Conservation (phyloP, 2,113 vertebrate species). For the Brachyhypopomus gauderio region DNA sequence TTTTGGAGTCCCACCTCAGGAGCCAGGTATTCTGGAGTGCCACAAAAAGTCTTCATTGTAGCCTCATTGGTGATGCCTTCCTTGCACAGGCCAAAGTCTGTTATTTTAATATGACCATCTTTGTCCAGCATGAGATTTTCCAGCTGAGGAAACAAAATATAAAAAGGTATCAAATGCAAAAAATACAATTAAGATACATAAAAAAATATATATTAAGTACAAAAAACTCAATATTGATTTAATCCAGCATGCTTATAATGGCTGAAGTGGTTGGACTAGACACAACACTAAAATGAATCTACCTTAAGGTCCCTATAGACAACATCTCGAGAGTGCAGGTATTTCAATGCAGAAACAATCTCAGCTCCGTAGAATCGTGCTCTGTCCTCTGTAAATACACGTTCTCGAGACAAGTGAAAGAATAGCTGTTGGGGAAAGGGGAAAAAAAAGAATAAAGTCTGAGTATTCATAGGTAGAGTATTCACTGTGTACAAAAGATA, state of each 20-base stretch:
- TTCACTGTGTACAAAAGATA: background rate
- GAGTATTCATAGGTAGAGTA: background rate
- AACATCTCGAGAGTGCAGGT: constrained; percentile 90
- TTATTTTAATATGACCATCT: constrained; percentile 97
- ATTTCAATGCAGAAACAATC: constrained; percentile 93
- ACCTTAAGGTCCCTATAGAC: constrained; percentile 97
- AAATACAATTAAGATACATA: background rate
- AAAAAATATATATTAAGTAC: background rate
- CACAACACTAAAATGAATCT: constrained; percentile 18
- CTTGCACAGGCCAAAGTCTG: constrained; percentile 97
- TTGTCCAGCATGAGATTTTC: constrained; percentile 99
- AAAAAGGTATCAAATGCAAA: constrained; percentile 26
- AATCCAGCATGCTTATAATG: background rate
- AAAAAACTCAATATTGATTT: background rate
- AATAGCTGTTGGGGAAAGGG: constrained; percentile 77
- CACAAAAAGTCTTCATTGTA: constrained; percentile 99
- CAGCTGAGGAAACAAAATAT: constrained; percentile 73
- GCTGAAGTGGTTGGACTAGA: background rate
- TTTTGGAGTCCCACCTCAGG: constrained; percentile 81
- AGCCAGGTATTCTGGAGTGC: constrained; percentile 95
- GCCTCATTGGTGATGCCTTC: constrained; percentile 97
- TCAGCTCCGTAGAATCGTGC: constrained; percentile 93
- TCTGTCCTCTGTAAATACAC: constrained; percentile 90
- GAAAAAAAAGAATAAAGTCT: constrained; percentile 7
- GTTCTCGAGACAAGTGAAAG: constrained; percentile 91